Evolutionary conservation across 2,113 vertebrate species (phyloP), one percentile per base, ranked within the genome.

Genomic region (Thalassoma bifasciatum): DNA sequence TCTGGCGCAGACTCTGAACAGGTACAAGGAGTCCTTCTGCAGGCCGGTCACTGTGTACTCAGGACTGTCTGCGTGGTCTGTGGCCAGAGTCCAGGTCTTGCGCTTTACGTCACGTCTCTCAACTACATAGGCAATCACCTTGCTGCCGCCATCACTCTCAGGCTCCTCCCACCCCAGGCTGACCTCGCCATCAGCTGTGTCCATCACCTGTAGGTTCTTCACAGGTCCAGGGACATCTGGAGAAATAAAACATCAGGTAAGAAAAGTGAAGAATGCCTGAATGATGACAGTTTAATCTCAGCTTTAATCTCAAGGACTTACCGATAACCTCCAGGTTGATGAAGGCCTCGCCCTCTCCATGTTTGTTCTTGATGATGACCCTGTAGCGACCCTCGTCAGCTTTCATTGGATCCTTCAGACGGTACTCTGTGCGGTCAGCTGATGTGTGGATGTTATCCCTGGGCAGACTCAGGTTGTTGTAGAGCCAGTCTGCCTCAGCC

Each of bases 141-240:
- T 99, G 91, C 94, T 96, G 53, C 98, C 98, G n/a, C 98, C 98
- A 50, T 99, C 97, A 8, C 86, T 96, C 89, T 98, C 93, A 19
- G 98, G 98, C 82, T 99, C 98, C 82, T 99, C 96, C 98, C 98
- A 99, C 10, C 94, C 95, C 0, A 99, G 94, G 81, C 96, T 95
- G 69, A 99, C 96, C 92, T 99, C 98, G 46, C 98, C 97, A 22
- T 99, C 97, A 1, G 95, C 95, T 1, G 95, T 99, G 92, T 99
- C 97, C 4, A 96, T 89, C 57, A 99, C 97, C 86, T 96, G 95
- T 65, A 99, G 92, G 88, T 98, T 97, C 91, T 96, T 96, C 40
- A 99, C 96, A 22, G 96, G 96, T 30, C 98, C 98, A 0, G 98
- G 98, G 58, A 99, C 96, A 84, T 99, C 98, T 99, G 42, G 24